Evolutionary conservation across 1,140 invertebrate species (phyloP).

Genomic region (Polypedilum pembai): DNA sequence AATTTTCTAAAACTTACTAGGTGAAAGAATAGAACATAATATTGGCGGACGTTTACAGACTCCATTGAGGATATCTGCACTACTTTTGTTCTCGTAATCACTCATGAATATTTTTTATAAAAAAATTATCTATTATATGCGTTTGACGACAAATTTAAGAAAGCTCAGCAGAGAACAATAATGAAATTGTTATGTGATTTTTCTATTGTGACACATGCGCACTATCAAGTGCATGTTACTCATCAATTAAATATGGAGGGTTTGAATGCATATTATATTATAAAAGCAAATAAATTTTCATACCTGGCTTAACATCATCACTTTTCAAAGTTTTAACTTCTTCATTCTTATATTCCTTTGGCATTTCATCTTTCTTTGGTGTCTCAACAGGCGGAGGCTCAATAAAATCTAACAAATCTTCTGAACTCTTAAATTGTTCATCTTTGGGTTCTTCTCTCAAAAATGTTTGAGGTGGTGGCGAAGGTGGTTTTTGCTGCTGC

Average conservation of each 20-base stretch:
- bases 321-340: background rate
- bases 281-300: background rate
- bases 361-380: background rate
- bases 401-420: slow-evolving; percentile 41
- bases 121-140: slow-evolving; percentile 30
- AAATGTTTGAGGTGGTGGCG: background rate
- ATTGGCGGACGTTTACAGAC: slow-evolving; percentile 40
- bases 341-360: background rate
- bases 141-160: slow-evolving; percentile 34
- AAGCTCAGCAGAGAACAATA: background rate
- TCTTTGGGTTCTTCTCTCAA: slow-evolving; percentile 31
- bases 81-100: slow-evolving; percentile 29
- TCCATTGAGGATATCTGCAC: slow-evolving; percentile 36
- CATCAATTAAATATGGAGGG: background rate
- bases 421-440: slow-evolving; percentile 42
- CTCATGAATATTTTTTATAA: slow-evolving; percentile 30
- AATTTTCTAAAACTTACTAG: slow-evolving; percentile 37
- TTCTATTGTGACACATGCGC: slow-evolving; percentile 1
- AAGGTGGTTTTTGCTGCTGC: background rate
- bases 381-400: slow-evolving; percentile 33
- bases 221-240: slow-evolving; percentile 30
- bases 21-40: slow-evolving; percentile 43
- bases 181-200: background rate
- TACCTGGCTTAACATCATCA: background rate
- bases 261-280: background rate